Percentiles rank a stretch among this genome's conserved stretches.
Evolutionary conservation across 92 coral and sea anemone genomes (phyloP).

Genomic region (Meandrina meandrites): DNA sequence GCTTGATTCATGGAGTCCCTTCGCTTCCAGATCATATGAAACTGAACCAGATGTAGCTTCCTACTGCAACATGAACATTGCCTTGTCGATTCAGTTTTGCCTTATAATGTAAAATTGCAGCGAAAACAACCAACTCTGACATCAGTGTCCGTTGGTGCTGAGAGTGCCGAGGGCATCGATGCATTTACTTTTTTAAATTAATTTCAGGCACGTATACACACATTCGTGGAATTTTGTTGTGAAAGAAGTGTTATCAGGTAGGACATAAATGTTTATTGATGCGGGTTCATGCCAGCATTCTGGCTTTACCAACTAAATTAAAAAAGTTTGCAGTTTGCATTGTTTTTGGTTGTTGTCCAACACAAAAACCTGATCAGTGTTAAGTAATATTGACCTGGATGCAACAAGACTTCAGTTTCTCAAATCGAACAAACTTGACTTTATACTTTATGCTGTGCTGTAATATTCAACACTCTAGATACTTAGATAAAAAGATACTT

Average conservation of each 20-base stretch:
- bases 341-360: background rate
- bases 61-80: background rate
- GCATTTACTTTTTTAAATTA: background rate
- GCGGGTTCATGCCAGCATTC: background rate
- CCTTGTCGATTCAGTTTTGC: background rate
- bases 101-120: background rate
- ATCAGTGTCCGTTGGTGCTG: background rate
- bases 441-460: background rate
- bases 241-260: slow-evolving; percentile 16
- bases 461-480: background rate
- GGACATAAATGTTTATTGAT: background rate
- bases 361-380: background rate
- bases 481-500: background rate
- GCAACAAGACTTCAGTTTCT: background rate
- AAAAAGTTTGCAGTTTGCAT: background rate
- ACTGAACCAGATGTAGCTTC: background rate
- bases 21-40: background rate
- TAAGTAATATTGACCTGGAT: background rate
- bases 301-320: background rate
- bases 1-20: background rate
- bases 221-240: background rate
- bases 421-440: background rate
- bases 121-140: background rate
- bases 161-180: background rate
- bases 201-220: background rate